These are phyloP conservation scores for Pseudochirops cupreus DNA, from an alignment of 2,797 vertebrate species.

Conservation along the genomic window DNA sequence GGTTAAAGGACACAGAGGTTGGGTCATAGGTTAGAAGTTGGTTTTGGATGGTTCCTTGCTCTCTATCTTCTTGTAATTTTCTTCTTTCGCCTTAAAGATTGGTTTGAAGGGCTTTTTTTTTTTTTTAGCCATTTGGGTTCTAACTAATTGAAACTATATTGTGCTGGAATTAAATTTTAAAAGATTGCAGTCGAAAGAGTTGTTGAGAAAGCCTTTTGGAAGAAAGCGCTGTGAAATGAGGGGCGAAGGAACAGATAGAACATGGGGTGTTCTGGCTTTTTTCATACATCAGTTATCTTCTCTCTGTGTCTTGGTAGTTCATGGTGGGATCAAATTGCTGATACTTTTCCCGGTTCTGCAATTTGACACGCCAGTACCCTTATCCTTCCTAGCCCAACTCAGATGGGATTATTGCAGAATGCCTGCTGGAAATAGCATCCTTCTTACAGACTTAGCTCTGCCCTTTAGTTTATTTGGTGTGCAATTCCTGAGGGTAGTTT, in stretches of 20 bases:
- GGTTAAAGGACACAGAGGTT: not conserved
- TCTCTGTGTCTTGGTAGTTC: conserved; percentile 32
- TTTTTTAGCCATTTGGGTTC: conserved; percentile 5
- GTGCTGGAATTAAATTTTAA: not conserved
- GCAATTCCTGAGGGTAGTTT: conserved; percentile 40
- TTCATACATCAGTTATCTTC: not conserved
- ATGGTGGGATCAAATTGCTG: conserved; percentile 36
- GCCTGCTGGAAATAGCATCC: conserved; percentile 48
- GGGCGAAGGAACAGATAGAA: not conserved
- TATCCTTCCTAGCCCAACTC: conserved; percentile 2
- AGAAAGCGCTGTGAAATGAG: not conserved
- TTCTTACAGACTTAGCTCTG: conserved; percentile 42
- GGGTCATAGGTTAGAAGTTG: conserved; percentile 34
- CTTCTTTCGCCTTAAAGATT: conserved; percentile 33
- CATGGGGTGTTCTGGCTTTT: conserved; percentile 8
- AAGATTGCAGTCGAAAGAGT: not conserved
- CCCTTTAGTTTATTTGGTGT: conserved; percentile 23
- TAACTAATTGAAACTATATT: not conserved
- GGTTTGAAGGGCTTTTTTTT: not conserved
- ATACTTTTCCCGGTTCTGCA: conserved; percentile 47
- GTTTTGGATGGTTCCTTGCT: not conserved
- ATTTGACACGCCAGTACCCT: not conserved
- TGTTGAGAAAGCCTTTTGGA: not conserved
- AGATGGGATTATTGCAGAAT: conserved; percentile 4
- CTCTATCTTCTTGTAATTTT: conserved; percentile 22